phyloP scores from a whole-genome alignment of 2,888 invertebrate species.

The Pseudoips prasinana region DNA sequence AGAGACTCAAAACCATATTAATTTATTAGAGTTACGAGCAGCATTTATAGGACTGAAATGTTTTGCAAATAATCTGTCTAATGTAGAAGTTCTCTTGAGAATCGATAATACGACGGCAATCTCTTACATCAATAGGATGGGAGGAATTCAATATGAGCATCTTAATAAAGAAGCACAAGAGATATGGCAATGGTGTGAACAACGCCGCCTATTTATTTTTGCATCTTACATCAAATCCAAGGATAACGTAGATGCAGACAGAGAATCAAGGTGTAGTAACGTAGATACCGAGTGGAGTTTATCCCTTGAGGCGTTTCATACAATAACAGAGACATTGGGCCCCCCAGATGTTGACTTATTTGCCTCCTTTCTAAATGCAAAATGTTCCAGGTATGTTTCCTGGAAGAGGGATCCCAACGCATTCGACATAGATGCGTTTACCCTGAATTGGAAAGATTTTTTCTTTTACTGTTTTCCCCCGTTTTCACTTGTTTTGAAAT shows the following conservation, averaged over 20 bases:
- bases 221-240: constrained; percentile 2
- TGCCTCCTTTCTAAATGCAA: constrained; percentile 5
- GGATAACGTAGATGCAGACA: constrained; percentile 5
- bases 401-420: constrained; percentile 2
- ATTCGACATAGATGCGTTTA: constrained; percentile 1
- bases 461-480: constrained; percentile 3
- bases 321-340: background rate
- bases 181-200: constrained; percentile 13
- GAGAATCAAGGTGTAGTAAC: background rate
- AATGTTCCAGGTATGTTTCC: constrained; percentile 5
- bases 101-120: constrained; percentile 8
- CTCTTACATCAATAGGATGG: too few relatives aligned
- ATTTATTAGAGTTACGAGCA: constrained; percentile 8
- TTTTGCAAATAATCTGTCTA: constrained; percentile 1
- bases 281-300: constrained; percentile 3
- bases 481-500: background rate
- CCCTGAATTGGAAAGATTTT: background rate
- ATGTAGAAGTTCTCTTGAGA: constrained; percentile 8
- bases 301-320: background rate
- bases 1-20: constrained; percentile 10
- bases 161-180: constrained; percentile 1
- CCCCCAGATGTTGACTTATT: constrained; percentile 4
- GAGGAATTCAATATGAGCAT: constrained; percentile 11
- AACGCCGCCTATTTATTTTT: background rate
- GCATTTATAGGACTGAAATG: constrained; percentile 3